Conservation (phyloP, 1,140 invertebrate genomes). For the Papilio polyxenes region DNA sequence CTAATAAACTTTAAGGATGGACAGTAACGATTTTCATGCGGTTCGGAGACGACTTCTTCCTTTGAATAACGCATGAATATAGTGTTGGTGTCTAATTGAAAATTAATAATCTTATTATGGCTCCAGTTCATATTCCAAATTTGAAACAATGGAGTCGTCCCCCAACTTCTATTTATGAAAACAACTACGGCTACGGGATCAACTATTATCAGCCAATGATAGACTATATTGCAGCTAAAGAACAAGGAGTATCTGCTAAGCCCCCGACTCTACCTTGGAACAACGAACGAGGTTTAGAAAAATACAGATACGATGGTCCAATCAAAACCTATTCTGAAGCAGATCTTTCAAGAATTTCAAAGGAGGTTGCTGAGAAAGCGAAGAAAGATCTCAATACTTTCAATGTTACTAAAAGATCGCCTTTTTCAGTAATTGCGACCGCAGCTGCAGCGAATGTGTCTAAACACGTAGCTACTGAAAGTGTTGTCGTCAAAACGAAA, state of each 20-base stretch:
- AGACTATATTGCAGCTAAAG: slow-evolving; percentile 86
- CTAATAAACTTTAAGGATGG: slow-evolving; percentile 72
- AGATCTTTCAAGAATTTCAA: slow-evolving; percentile 84
- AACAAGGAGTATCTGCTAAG: slow-evolving; percentile 73
- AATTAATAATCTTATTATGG: slow-evolving; percentile 52
- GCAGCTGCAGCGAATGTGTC: slow-evolving; percentile 84
- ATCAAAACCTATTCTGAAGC: slow-evolving; percentile 83
- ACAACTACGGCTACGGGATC: slow-evolving; percentile 90
- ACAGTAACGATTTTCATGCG: slow-evolving; percentile 49
- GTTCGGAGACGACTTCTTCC: slow-evolving; percentile 57
- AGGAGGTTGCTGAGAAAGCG: slow-evolving; percentile 84
- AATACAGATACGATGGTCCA: slow-evolving; percentile 81
- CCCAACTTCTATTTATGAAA: slow-evolving; percentile 86
- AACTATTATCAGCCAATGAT: slow-evolving; percentile 92
- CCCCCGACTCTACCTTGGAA: slow-evolving; percentile 87
- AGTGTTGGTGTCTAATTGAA: background rate
- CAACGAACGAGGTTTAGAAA: slow-evolving; percentile 84
- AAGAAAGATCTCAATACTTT: slow-evolving; percentile 84
- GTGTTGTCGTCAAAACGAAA: slow-evolving; percentile 78
- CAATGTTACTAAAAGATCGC: slow-evolving; percentile 84
- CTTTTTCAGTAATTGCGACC: slow-evolving; percentile 85
- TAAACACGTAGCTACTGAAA: slow-evolving; percentile 83
- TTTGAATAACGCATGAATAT: slow-evolving; percentile 3
- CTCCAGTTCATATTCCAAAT: slow-evolving; percentile 69
- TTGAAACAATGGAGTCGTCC: slow-evolving; percentile 80